phyloP scores from a whole-genome alignment of 1,140 invertebrate species.

The Meloidogyne exigua region DNA sequence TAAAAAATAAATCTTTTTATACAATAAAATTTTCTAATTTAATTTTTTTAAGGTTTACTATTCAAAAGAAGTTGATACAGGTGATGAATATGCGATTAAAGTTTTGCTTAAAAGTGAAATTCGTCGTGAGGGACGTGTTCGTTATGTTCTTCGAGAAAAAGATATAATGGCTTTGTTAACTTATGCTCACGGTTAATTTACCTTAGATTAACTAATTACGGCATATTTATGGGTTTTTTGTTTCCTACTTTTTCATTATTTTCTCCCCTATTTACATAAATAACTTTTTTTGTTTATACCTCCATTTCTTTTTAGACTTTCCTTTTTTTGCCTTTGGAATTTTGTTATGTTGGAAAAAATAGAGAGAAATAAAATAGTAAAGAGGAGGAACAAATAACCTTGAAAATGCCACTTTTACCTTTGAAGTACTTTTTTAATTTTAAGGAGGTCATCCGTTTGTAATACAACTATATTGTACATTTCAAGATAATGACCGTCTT shows the following conservation, averaged over 20 bases:
- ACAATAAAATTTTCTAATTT: no score
- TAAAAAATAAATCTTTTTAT: no score
- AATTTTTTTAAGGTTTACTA: constrained; percentile 38
- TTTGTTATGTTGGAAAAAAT: no score
- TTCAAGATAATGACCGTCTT: constrained; percentile 86
- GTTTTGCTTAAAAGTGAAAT: constrained; percentile 68
- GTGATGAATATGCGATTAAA: constrained; percentile 52
- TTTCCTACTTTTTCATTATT: no score
- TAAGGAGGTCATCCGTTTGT: constrained; percentile 74
- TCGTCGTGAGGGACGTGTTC: constrained; percentile 82
- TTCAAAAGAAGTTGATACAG: constrained; percentile 42
- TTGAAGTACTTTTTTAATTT: background rate
- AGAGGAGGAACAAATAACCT: background rate
- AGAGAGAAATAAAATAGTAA: no score
- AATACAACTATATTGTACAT: constrained; percentile 89
- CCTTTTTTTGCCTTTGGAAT: no score
- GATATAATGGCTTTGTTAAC: constrained; percentile 72
- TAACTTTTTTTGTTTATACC: no score
- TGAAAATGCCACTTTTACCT: background rate
- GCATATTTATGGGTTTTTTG: no score
- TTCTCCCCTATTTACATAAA: no score
- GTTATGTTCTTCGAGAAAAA: constrained; percentile 88
- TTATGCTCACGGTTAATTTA: constrained; percentile 34
- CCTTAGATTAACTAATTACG: background rate
- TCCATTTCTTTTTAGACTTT: no score